Evolutionary conservation across 2,113 vertebrate genomes (phyloP), one percentile per base, ranked within the genome.

Genomic region (Mesembrinibis cayennensis): DNA sequence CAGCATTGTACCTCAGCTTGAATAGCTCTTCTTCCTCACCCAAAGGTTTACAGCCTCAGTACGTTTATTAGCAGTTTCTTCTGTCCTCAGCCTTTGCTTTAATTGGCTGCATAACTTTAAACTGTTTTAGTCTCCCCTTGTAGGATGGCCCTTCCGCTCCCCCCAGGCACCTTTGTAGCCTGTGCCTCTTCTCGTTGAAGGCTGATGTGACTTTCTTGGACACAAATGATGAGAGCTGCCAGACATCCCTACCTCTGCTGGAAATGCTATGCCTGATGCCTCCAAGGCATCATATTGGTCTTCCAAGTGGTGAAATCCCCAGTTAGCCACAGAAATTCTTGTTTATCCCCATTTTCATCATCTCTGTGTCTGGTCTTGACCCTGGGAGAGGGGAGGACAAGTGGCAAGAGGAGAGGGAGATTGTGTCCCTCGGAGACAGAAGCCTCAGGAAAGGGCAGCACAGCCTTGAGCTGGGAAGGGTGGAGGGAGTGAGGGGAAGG

Each of bases 341-440:
- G 23, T 36, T 90, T 36, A 21, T 79, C 7, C 15, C 27, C 10
- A 36, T 53, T 42, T 34, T 15, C 40, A 53, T 42, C 16, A 14
- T 52, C 30, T 44, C 16, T 0, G 1, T 38, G n/a, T 27, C 47
- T 36, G 50, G 19, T 55, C 17, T 56, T 34, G 34, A 45, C 10
- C 26, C 45, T 9, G 26, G 20, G 30, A 89, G 47, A 22, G 7
- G 36, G 21, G 19, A 74, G 23, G 52, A n/a, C 7, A 30, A n/a
- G 34, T 15, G 42, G 19, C 25, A 66, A 78, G 25, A 83, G 45
- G 16, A 86, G n/a, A 62, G 40, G 56, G 19, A 45, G 29, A 6
- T 8, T 6, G 26, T 47, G 29, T 56, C 19, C 21, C 36, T 34
- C 1, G 13, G 50, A 70, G 13, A 45, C 0, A 17, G 32, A 25